Base-by-base conservation (phyloP, 2,797 vertebrate genomes). In the Myiothlypis chrysogaster region DNA sequence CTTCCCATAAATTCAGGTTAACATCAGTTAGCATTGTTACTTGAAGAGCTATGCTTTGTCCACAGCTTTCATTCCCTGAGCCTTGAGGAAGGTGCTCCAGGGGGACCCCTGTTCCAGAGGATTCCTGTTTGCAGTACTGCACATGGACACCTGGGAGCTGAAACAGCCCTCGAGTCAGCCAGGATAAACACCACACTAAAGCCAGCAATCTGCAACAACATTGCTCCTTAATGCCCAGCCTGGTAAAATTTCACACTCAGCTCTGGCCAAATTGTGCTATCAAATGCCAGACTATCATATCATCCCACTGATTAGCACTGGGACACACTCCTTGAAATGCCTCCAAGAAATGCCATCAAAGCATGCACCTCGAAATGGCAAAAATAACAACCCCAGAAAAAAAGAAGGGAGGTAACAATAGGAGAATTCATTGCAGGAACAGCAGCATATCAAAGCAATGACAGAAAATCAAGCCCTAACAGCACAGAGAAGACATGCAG, bases 381-480 rank as follows among this genome's bases (percentile, higher is more conserved):
- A 79, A 87, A 95, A 49, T 27, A 80, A 72, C 15, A 70, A 84
- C 14, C 28, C 14, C 39, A 19, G 81, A 56, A 82, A 91, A 75
- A 64, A 47, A 61, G 39, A 68, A 63, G 16, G 8, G 66, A 82
- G 46, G 20, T 59, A 93, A 89, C 70, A 91, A 81, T 32, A 80
- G 81, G 41, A 77, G 61, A 85, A 88, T 57, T 93, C 83, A 85
- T 53, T 60, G 43, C 27, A 76, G 69, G 49, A 90, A 22, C 25
- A 87, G 28, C 61, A 64, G n/a, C 21, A 5, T 69, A 59, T 32
- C 75, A 60, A 37, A 65, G 28, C 37, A 77, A 22, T 14, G 72
- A 72, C 59, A 82, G 66, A 68, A 93, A 88, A 85, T 72, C 61
- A 90, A 90, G 83, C 47, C 71, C 53, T 73, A 50, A 81, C 73